Evolutionary conservation across 2,888 invertebrate genomes (phyloP).

Genomic region (Hypomecis punctinalis): DNA sequence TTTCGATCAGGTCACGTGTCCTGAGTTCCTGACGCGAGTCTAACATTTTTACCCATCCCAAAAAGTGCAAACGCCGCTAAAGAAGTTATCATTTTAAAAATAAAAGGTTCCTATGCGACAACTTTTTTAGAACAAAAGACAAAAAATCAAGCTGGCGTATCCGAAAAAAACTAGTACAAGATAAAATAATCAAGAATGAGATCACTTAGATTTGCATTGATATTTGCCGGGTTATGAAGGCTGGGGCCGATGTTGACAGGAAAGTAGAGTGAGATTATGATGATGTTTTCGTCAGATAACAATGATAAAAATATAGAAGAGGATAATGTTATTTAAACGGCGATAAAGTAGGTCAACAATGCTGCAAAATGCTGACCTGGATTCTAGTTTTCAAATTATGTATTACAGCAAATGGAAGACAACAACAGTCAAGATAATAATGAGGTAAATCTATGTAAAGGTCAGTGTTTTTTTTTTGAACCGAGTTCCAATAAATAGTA

Average conservation of each 20-base stretch:
- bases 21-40: too few species aligned
- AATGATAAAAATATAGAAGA: constrained; percentile 10
- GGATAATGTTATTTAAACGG: neutral
- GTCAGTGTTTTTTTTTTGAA: too few species aligned
- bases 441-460: neutral
- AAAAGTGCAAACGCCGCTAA: too few species aligned
- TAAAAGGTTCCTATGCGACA: too few species aligned
- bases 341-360: neutral
- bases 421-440: neutral
- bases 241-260: constrained; percentile 8
- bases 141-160: too few species aligned
- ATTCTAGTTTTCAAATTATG: neutral
- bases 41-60: too few species aligned
- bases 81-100: too few species aligned
- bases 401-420: neutral
- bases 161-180: neutral
- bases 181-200: constrained; percentile 31
- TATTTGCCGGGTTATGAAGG: constrained; percentile 10
- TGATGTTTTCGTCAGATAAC: constrained; percentile 4
- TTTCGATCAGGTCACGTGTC: too few species aligned
- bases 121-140: too few species aligned
- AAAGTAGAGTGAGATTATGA: constrained; percentile 16
- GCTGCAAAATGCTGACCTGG: neutral
- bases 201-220: constrained; percentile 28
- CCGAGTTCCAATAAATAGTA: too few species aligned